Percentiles rank a stretch among this genome's conserved stretches.
Conservation (phyloP, 2,797 vertebrate species). For the Pipistrellus pipistrellus region DNA sequence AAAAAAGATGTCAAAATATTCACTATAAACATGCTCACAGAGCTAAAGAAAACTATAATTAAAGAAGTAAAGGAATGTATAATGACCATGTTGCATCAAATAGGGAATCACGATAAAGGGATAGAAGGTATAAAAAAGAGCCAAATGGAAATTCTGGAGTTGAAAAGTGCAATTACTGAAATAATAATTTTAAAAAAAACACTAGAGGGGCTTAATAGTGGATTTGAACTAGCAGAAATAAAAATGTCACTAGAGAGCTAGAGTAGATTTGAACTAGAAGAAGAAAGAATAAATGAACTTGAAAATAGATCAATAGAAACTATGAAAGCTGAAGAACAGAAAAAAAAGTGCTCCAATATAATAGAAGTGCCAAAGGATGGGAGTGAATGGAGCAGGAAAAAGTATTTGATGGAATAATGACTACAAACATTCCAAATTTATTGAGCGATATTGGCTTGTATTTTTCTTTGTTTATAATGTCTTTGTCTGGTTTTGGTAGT, state of each 20-base stretch:
- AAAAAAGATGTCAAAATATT: neutral
- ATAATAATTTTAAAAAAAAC: neutral
- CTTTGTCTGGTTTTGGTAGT: constrained; percentile 1
- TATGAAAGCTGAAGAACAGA: neutral
- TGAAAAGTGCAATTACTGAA: neutral
- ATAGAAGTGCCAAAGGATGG: neutral
- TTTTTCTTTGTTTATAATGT: constrained; percentile 8
- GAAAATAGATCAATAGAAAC: neutral
- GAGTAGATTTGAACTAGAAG: too few species aligned
- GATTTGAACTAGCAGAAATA: neutral
- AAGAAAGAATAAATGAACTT: neutral
- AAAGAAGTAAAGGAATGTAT: neutral
- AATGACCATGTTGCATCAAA: neutral
- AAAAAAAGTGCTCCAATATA: neutral
- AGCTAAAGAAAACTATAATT: neutral
- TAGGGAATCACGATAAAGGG: neutral
- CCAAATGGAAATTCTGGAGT: constrained; percentile 1
- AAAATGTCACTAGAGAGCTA: too few species aligned
- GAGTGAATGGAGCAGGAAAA: neutral
- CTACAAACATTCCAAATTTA: neutral
- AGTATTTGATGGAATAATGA: neutral
- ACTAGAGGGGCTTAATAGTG: neutral
- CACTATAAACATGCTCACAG: neutral
- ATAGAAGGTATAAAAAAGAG: neutral
- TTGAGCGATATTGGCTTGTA: neutral